Evolutionary conservation across 1,140 invertebrate genomes (phyloP), one percentile per base, ranked within the genome.

Genomic region (Aphelinus certus): DNA sequence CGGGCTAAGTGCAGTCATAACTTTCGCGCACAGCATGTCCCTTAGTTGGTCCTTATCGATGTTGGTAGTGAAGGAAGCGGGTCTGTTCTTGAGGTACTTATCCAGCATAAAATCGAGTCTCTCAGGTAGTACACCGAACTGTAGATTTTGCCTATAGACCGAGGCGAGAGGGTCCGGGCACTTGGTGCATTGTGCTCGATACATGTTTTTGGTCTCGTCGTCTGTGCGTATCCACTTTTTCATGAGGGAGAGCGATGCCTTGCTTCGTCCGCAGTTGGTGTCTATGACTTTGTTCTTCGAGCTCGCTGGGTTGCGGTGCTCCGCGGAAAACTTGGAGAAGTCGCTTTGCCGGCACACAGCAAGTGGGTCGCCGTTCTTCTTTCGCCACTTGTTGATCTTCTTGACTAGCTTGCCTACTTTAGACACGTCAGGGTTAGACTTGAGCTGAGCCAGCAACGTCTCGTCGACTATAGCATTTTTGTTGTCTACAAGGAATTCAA

Each of bases 61-160:
- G 7, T 5, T 45, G 7, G 57, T 65, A 0, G 46, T 56, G 5
- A 66, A 71, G 79, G 72, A 89, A 88, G 43, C 84, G 76, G 55
- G 79, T 79, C 55, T 87, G 82, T 78, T 86, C 81, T 61, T 87
- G 2, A 92, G 81, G 83, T 95, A 96, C 26, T 89, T 87, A 3
- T 92, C 87, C 4, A 97, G 91, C 2, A 96, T 79, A 10, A 83
- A 79, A 63, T 94, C 92, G 42, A 98, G 81, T 62, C 90, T 91
- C 88, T 99, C 97, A 49, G 93, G 92, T 2, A 96, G 88, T n/a
- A 93, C 91, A 46, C 95, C 95, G 81, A 95, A 95, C 80, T 95
- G 91, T 57, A 90, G 85, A 82, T 95, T 92, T 45, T 95, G 92
- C 62, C 92, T 90, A 78, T 91, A 92, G 64, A 89, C 86, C 2